Evolutionary conservation across 2,888 invertebrate genomes (phyloP), one percentile per base, ranked within the genome.

Genomic region (Volucella bombylans): DNA sequence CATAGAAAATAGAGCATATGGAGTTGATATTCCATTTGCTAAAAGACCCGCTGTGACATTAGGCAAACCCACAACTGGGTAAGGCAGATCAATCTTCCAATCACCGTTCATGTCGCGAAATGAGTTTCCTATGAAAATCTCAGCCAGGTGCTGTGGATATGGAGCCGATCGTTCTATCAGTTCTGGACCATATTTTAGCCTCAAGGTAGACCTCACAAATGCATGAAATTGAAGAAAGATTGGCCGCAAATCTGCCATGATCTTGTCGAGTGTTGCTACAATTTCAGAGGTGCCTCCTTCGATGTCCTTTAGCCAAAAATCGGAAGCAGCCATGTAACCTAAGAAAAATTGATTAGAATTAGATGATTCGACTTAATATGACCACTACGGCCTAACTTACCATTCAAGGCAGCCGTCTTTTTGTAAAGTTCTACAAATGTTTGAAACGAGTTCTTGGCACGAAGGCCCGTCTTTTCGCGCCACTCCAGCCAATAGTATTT

Each of bases 1-100:
- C 90, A 95, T 93, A 89, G 94, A 93, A 91, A 97, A 97, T 92
- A 98, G 96, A 87, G 94, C 94, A 49, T 94, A 89, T 0, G 95
- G 93, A 0, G 95, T 96, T 90, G 95, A 96, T 90, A 95, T 95
- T 88, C 94, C 95, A 92, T 95, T 94, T 45, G 93, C 93, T 45
- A 93, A 90, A 94, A 97, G 94, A n/a, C 94, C 93, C 14, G 93
- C 93, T 0, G 96, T 95, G 31, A 96, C 94, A 89, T 97, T 96
- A 0, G 94, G 92, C 79, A 94, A 93, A 38, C 94, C 92, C 86
- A 94, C 94, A 68, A 94, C 93, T 0, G 94, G 94, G 88, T 94
- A 95, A 0, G 98, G 97, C 1, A 91, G 82, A 14, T 90, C 89
- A 65, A 94, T 93, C n/a, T 95, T 94, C 88, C 95, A 94, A 1